Evolutionary conservation across 1,140 invertebrate genomes (phyloP).

Genomic region (Drosophila lacertosa): DNA sequence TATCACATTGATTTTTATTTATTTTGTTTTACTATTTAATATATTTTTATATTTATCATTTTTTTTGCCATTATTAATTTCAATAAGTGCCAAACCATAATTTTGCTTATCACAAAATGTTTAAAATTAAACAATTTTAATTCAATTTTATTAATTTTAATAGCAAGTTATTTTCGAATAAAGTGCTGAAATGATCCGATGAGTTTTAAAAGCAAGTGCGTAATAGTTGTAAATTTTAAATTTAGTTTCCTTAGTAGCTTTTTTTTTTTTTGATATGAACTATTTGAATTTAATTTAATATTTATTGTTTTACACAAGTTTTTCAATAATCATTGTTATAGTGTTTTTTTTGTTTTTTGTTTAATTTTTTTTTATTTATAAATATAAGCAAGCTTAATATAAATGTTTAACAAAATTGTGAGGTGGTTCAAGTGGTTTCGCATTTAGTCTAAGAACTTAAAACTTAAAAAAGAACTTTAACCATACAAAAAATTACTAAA

Average conservation of each 20-base stretch:
- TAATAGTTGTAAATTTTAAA: constrained; percentile 21
- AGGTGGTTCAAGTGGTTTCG: constrained; percentile 80
- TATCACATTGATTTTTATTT: constrained; percentile 82
- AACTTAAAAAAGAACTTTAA: constrained; percentile 53
- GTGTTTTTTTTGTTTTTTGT: constrained; percentile 15
- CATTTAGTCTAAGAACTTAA: constrained; percentile 58
- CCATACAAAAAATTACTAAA: constrained; percentile 39
- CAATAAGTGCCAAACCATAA: constrained; percentile 70
- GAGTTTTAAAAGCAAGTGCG: constrained; percentile 1
- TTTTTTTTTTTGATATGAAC: constrained; percentile 68
- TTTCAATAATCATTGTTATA: too few species aligned
- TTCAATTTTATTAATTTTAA: constrained; percentile 36
- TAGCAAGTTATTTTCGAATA: constrained; percentile 21
- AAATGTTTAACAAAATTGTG: constrained; percentile 73
- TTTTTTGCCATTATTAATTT: constrained; percentile 36
- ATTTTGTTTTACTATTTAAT: constrained; percentile 22
- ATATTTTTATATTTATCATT: constrained; percentile 11
- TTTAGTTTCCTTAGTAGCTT: constrained; percentile 33
- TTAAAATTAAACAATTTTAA: constrained; percentile 72
- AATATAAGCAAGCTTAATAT: constrained; percentile 60
- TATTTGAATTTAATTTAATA: constrained; percentile 20
- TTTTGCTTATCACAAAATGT: constrained; percentile 84
- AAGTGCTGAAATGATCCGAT: constrained; percentile 23
- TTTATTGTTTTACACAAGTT: constrained; percentile 31
- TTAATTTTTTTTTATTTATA: constrained; percentile 33